Evolutionary conservation across 1,140 invertebrate genomes (phyloP).

Genomic region (Drosophila equinoxialis): DNA sequence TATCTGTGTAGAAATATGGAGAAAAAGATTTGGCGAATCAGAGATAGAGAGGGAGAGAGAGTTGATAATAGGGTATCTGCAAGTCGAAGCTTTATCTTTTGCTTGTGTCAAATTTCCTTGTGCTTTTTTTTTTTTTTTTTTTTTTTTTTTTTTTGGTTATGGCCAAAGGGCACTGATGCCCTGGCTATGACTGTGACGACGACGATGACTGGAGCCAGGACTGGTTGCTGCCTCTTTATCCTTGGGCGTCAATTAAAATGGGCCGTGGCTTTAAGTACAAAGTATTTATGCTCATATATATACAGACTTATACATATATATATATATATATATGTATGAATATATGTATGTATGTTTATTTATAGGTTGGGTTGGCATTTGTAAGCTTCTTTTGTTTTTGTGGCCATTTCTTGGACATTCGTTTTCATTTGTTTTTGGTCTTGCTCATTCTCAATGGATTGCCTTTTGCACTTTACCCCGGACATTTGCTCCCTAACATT

Average conservation of each 20-base stretch:
- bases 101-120: background rate
- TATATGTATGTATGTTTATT: background rate
- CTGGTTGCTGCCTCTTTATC: constrained; percentile 24
- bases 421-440: background rate
- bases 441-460: constrained; percentile 18
- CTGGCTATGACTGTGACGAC: constrained; percentile 50
- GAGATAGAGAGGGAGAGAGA: no score
- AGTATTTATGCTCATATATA: constrained; percentile 36
- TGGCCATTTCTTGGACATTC: background rate
- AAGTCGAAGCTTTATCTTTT: background rate
- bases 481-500: constrained; percentile 3
- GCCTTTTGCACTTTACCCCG: constrained; percentile 27
- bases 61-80: background rate
- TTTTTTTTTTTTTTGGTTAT: background rate
- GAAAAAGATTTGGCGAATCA: no score
- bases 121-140: background rate
- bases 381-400: constrained; percentile 15
- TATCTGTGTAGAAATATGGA: no score
- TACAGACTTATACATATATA: background rate
- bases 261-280: constrained; percentile 29
- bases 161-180: constrained; percentile 48
- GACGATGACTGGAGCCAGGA: background rate
- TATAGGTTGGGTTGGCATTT: constrained; percentile 1
- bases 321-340: no score
- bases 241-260: constrained; percentile 64